These are phyloP conservation scores for Embidobia sp. DNA, from an alignment of 2,888 invertebrate genomes.

Conservation along the genomic window DNA sequence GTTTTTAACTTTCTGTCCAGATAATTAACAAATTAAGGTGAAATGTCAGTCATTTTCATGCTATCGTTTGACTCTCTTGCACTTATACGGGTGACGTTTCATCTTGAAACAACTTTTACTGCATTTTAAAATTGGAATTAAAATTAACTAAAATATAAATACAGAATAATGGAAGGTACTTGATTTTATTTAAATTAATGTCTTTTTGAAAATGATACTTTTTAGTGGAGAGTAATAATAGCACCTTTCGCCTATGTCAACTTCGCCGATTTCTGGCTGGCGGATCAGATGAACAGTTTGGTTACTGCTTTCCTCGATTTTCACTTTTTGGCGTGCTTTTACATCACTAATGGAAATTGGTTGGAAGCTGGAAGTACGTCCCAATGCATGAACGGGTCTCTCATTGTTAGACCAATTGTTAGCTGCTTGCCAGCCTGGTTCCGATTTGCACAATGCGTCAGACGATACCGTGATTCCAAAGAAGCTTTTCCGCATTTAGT, in stretches of 20 bases:
- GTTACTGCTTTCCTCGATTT: conserved; percentile 95
- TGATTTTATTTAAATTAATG: no score
- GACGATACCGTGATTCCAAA: conserved; percentile 96
- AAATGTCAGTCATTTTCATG: no score
- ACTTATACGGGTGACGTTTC: no score
- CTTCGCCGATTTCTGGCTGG: conserved; percentile 99
- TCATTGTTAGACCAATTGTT: conserved; percentile 91
- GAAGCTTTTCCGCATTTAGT: conserved; percentile 97
- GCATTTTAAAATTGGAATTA: no score
- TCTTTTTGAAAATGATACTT: conserved; percentile 60
- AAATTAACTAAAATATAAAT: no score
- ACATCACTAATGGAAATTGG: conserved; percentile 90
- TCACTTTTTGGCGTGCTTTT: conserved; percentile 97
- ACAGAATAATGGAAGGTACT: no score
- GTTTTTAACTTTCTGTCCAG: no score
- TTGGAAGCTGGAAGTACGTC: conserved; percentile 85
- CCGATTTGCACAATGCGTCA: conserved; percentile 97
- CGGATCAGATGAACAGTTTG: conserved; percentile 97
- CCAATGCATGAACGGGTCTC: conserved; percentile 87
- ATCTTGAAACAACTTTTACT: no score
- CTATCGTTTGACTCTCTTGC: no score
- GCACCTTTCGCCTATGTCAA: conserved; percentile 97
- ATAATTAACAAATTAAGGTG: no score
- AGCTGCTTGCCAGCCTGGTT: conserved; percentile 98
- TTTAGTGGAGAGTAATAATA: conserved; percentile 90